phyloP scores from a whole-genome alignment of 2,113 vertebrate genomes.

The Eubucco bourcierii region DNA sequence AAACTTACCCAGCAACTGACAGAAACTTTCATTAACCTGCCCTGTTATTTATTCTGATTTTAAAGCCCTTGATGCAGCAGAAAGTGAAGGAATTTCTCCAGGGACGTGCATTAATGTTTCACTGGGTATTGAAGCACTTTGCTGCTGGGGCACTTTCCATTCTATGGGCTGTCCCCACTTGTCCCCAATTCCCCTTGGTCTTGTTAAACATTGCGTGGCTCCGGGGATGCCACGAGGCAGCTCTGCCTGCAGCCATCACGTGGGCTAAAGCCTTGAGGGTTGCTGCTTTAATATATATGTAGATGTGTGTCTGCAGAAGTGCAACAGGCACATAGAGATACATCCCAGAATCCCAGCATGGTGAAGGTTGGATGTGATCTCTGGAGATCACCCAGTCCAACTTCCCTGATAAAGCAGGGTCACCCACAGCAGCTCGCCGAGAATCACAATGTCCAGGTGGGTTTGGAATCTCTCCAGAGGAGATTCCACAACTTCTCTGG shows the following conservation, averaged over 20 bases:
- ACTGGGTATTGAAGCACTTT: neutral
- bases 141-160: neutral
- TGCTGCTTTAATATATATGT: neutral
- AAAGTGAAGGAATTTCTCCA: neutral
- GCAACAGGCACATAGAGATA: fast-evolving
- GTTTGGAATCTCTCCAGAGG: no score
- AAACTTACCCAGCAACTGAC: neutral
- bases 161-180: neutral
- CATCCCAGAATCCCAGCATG: no score
- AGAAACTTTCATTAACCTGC: slow-evolving; percentile 1
- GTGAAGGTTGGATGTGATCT: no score
- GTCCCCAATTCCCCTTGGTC: neutral
- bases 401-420: no score
- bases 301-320: fast-evolving
- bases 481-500: no score
- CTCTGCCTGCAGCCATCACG: neutral
- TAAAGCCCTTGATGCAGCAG: slow-evolving; percentile 46
- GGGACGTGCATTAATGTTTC: slow-evolving; percentile 22
- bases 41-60: neutral
- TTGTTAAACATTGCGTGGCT: neutral
- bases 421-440: no score
- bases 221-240: fast-evolving
- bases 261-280: neutral
- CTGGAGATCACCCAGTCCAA: no score
- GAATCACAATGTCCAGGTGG: no score